phyloP scores from a whole-genome alignment of 2,797 vertebrate species.

The Argyrosomus regius region DNA sequence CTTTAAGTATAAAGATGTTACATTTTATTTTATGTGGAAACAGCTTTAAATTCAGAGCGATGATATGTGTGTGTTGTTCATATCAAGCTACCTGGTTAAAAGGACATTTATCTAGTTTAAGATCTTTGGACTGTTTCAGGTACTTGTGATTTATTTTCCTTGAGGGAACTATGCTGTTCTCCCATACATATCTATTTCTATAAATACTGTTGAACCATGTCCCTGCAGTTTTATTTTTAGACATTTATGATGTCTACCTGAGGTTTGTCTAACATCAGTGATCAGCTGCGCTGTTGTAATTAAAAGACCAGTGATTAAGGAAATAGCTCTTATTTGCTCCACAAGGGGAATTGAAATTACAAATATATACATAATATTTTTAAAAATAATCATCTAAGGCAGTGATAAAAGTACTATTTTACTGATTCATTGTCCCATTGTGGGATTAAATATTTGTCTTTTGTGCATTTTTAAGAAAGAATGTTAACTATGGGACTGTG shows the following conservation, averaged over 20 bases:
- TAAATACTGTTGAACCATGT: constrained; percentile 4
- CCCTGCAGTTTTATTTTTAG: constrained; percentile 5
- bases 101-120: background rate
- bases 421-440: constrained; percentile 19
- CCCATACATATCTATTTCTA: background rate
- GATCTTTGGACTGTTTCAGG: background rate
- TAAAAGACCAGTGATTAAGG: background rate
- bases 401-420: constrained; percentile 16
- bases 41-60: background rate
- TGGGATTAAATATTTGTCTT: constrained; percentile 34
- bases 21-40: constrained; percentile 8
- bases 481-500: constrained; percentile 38
- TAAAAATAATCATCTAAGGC: background rate
- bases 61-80: constrained; percentile 30
- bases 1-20: background rate
- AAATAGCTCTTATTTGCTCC: constrained; percentile 11
- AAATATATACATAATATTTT: background rate
- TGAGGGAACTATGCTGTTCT: background rate
- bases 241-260: background rate
- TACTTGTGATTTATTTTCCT: background rate
- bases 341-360: background rate
- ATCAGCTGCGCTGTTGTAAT: background rate
- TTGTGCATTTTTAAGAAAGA: constrained; percentile 32
- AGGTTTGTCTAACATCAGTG: background rate
- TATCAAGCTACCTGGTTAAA: background rate